phyloP scores from a whole-genome alignment of 2,888 invertebrate species.

The Suillia variegata region DNA sequence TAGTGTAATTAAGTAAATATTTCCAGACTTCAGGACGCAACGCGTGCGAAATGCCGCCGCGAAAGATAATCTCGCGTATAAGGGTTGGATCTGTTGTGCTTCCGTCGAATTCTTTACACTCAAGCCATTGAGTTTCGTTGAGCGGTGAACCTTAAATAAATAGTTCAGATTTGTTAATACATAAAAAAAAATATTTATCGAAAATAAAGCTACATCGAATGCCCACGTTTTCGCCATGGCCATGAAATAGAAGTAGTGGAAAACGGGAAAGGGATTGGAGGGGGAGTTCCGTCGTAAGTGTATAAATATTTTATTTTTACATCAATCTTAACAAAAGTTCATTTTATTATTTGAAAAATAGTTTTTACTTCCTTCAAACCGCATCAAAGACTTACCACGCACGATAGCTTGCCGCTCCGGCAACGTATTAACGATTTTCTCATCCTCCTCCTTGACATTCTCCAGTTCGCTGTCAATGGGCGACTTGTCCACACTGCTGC shows the following conservation, averaged over 20 bases:
- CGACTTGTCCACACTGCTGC: conserved; percentile 59
- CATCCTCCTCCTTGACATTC: conserved; percentile 48
- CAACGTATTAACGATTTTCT: conserved; percentile 47
- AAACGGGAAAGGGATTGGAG: too few relatives aligned
- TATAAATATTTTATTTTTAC: too few relatives aligned
- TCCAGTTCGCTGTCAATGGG: conserved; percentile 70
- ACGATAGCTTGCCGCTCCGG: conserved; percentile 50
- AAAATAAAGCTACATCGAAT: too few relatives aligned
- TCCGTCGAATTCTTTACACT: conserved; percentile 80
- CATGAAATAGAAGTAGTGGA: too few relatives aligned
- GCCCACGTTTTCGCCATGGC: too few relatives aligned
- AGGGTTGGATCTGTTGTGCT: conserved; percentile 77
- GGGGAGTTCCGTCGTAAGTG: too few relatives aligned
- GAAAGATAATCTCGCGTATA: conserved; percentile 85
- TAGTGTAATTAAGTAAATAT: conserved; percentile 85
- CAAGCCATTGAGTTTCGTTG: conserved; percentile 79
- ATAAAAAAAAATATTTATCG: neutral
- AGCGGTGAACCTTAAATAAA: conserved; percentile 75
- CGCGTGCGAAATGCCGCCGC: conserved; percentile 82
- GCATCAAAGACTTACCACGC: conserved; percentile 37
- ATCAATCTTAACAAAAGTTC: neutral
- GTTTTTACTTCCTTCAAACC: too few relatives aligned
- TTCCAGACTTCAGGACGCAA: conserved; percentile 91
- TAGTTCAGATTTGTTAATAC: neutral
- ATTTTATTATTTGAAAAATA: too few relatives aligned